These are phyloP conservation scores for Colius striatus DNA, from an alignment of 2,113 vertebrate genomes.

Conservation along the genomic window DNA sequence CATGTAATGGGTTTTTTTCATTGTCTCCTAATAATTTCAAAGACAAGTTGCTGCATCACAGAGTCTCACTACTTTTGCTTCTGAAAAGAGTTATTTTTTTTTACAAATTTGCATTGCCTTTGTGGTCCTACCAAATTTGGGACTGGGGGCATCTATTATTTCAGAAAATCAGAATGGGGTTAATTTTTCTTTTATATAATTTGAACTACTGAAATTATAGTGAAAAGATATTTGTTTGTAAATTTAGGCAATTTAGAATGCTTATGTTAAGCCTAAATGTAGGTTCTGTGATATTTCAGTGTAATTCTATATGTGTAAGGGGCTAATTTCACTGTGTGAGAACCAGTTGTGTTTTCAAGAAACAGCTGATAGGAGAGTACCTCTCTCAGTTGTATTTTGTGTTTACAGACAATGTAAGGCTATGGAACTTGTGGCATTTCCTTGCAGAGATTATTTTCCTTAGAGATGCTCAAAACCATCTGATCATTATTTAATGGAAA, in stretches of 20 bases:
- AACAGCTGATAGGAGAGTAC: background rate
- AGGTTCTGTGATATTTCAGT: background rate
- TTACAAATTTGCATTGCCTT: background rate
- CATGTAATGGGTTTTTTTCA: background rate
- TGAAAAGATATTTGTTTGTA: background rate
- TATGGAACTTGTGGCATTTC: background rate
- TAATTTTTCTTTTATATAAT: background rate
- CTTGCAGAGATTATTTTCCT: background rate
- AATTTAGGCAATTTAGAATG: background rate
- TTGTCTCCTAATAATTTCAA: background rate
- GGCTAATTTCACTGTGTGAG: background rate
- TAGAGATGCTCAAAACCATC: accelerated
- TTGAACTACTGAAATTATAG: background rate
- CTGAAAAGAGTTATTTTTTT: background rate
- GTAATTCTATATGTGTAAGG: background rate
- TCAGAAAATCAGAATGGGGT: background rate
- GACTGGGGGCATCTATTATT: background rate
- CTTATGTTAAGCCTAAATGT: background rate
- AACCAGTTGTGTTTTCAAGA: background rate
- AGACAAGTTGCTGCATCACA: background rate
- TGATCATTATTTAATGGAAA: background rate
- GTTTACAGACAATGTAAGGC: background rate
- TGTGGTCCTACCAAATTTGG: background rate
- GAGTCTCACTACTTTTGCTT: background rate
- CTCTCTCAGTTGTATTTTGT: background rate